phyloP scores from a whole-genome alignment of 2,113 vertebrate genomes.

The Sinocyclocheilus anshuiensis region DNA sequence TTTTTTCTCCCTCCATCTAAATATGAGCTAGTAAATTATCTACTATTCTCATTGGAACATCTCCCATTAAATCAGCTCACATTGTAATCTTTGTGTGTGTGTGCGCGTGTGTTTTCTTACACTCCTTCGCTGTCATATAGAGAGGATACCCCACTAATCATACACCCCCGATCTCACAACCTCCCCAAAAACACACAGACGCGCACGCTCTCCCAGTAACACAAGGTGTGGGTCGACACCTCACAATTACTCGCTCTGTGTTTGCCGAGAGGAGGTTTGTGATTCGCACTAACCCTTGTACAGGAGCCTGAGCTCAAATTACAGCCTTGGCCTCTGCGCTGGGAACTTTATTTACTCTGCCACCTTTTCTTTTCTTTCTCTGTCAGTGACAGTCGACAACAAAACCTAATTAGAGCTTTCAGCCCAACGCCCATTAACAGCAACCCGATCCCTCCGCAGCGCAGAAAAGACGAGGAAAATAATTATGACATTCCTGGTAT shows the following conservation, averaged over 20 bases:
- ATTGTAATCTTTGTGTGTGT: slow-evolving; percentile 51
- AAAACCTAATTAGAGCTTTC: slow-evolving; percentile 93
- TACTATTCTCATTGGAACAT: slow-evolving; percentile 42
- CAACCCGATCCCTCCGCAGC: slow-evolving; percentile 81
- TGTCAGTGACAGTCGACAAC: slow-evolving; percentile 79
- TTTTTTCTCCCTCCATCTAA: slow-evolving; percentile 20
- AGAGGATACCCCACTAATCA: slow-evolving; percentile 70
- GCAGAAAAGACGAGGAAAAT: slow-evolving; percentile 78
- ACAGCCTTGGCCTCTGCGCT: slow-evolving; percentile 82
- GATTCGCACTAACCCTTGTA: slow-evolving; percentile 81
- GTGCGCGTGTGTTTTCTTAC: slow-evolving; percentile 51
- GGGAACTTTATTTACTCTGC: slow-evolving; percentile 86
- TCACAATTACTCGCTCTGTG: slow-evolving; percentile 81
- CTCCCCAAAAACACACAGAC: slow-evolving; percentile 41
- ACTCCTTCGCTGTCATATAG: slow-evolving; percentile 50
- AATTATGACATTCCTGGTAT: slow-evolving; percentile 88
- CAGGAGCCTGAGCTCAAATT: slow-evolving; percentile 87
- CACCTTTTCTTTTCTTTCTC: slow-evolving; percentile 82
- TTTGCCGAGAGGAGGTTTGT: slow-evolving; percentile 76
- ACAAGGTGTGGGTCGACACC: slow-evolving; percentile 75
- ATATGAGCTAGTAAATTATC: slow-evolving; percentile 46
- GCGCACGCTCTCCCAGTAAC: slow-evolving; percentile 41
- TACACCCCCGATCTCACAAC: slow-evolving; percentile 65
- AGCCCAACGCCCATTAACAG: slow-evolving; percentile 80
- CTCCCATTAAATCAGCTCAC: slow-evolving; percentile 48